Percentiles rank a stretch among this genome's conserved stretches.
Evolutionary conservation across 2,113 vertebrate genomes (phyloP).

Genomic region (western clawed frog (Xenopus tropicalis)): UCB_Xtro_10.0 CM004451.2:73338001-73338500

Average conservation of each 20-base stretch:
- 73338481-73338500: slow-evolving; percentile 36
- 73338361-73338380: slow-evolving; percentile 52
- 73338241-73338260: slow-evolving; percentile 61
- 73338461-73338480: slow-evolving; percentile 1
- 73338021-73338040: slow-evolving; percentile 12
- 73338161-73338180: background rate
- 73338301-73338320: slow-evolving; percentile 62
- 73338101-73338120: background rate
- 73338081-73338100: too few species aligned
- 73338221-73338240: slow-evolving; percentile 68
- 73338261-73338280: slow-evolving; percentile 74
- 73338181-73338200: slow-evolving; percentile 37
- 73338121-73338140: too few species aligned
- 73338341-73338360: slow-evolving; percentile 67
- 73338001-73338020: background rate
- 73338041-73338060: background rate
- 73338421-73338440: slow-evolving; percentile 50
- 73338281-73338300: slow-evolving; percentile 65
- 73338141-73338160: background rate
- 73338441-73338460: slow-evolving; percentile 47
- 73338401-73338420: slow-evolving; percentile 57
- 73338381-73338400: slow-evolving; percentile 53
- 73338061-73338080: background rate
- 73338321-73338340: slow-evolving; percentile 81
- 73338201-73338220: slow-evolving; percentile 60